Evolutionary conservation across 2,113 vertebrate species (phyloP).

Genomic region (Chascanopsetta lugubris): DNA sequence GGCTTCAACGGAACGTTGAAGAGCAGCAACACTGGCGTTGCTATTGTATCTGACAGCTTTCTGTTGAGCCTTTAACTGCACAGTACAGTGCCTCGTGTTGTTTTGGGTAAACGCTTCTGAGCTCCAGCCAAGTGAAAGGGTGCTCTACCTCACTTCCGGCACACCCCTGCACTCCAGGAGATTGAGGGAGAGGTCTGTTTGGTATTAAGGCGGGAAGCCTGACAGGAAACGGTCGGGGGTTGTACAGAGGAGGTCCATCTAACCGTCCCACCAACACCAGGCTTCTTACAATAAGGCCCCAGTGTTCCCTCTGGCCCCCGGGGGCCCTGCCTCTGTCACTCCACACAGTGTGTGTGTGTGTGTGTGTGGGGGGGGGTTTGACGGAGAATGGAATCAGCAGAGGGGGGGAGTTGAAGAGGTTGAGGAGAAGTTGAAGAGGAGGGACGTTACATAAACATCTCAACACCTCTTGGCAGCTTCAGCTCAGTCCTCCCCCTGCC

Average conservation of each 20-base stretch:
- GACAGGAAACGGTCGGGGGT: slow-evolving; percentile 81
- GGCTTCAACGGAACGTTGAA: no score
- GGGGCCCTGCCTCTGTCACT: slow-evolving; percentile 37
- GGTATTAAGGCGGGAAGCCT: slow-evolving; percentile 74
- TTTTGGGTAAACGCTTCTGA: slow-evolving; percentile 27
- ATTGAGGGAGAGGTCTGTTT: slow-evolving; percentile 78
- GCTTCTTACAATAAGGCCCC: slow-evolving; percentile 49
- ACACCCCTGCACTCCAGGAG: slow-evolving; percentile 60
- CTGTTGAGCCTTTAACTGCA: no score
- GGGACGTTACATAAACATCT: slow-evolving; percentile 69
- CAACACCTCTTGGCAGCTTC: slow-evolving; percentile 20
- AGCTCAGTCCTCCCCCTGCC: slow-evolving; percentile 15
- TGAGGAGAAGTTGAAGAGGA: slow-evolving; percentile 22
- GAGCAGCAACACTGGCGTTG: no score
- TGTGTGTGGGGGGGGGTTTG: no score
- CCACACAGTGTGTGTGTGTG: no score
- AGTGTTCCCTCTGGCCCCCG: slow-evolving; percentile 44
- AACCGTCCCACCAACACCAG: slow-evolving; percentile 26
- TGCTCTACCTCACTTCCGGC: slow-evolving; percentile 31
- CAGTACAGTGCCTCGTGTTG: no score
- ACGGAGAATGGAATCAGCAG: slow-evolving; percentile 44
- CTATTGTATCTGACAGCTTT: no score
- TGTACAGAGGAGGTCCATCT: slow-evolving; percentile 56
- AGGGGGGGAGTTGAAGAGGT: slow-evolving; percentile 17
- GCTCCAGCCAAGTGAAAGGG: slow-evolving; percentile 6